A percentile compares a stretch with the other conserved stretches of the same genome.
Evolutionary conservation across 2,888 invertebrate species (phyloP).

Genomic region (Andrena praecox): DNA sequence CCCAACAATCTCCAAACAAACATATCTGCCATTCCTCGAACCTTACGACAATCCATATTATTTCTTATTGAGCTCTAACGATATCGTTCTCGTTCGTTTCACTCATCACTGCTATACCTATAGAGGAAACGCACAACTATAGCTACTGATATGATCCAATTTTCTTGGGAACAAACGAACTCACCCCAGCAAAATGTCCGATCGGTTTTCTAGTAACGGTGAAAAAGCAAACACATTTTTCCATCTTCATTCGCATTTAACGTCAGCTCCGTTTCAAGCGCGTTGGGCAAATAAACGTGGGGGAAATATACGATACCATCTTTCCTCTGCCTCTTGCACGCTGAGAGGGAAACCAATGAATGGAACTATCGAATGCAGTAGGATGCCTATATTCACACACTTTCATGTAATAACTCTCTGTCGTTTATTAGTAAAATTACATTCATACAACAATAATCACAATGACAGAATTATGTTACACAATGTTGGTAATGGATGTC

Average conservation of each 20-base stretch:
- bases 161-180: constrained; percentile 61
- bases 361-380: background rate
- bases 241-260: constrained; percentile 45
- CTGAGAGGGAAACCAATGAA: background rate
- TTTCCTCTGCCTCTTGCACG: background rate
- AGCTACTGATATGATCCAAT: constrained; percentile 37
- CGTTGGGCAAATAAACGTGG: constrained; percentile 16
- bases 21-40: constrained; percentile 42
- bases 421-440: background rate
- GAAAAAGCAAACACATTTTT: constrained; percentile 28
- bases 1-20: constrained; percentile 17
- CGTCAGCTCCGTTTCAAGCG: constrained; percentile 17
- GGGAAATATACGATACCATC: background rate
- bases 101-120: constrained; percentile 41
- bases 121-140: constrained; percentile 47
- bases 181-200: constrained; percentile 41
- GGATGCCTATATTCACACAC: background rate
- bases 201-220: constrained; percentile 40
- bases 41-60: constrained; percentile 31
- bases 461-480: background rate
- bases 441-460: no score
- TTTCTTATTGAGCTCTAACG: constrained; percentile 25
- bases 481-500: background rate
- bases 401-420: background rate
- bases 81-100: constrained; percentile 41